Conservation (phyloP, 2,797 vertebrate genomes). For the Periophthalmus magnuspinnatus region DNA sequence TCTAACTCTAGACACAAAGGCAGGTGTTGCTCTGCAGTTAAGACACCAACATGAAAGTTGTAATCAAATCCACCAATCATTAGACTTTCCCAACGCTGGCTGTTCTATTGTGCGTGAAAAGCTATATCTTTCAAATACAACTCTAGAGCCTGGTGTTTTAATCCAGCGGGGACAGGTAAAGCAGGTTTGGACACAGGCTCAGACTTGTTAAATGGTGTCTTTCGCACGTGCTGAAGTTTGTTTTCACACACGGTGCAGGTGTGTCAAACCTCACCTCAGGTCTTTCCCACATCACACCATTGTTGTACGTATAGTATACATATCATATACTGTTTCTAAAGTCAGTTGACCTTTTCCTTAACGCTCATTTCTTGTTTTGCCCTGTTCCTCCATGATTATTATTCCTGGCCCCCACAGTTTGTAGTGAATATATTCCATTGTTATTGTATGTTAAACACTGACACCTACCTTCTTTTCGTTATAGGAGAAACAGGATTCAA, state of each 20-base stretch:
- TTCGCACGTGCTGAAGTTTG: conserved; percentile 44
- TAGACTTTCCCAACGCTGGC: conserved; percentile 3
- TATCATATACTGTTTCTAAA: conserved; percentile 8
- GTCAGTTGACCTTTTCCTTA: conserved; percentile 13
- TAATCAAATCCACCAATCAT: neutral
- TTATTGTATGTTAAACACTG: conserved; percentile 17
- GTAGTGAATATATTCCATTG: neutral
- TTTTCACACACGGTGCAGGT: conserved; percentile 34
- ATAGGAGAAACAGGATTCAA: conserved; percentile 90
- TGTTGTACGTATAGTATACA: conserved; percentile 12
- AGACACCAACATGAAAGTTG: conserved; percentile 5
- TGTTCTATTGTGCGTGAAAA: conserved; percentile 10
- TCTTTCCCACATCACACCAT: conserved; percentile 23
- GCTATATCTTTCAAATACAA: neutral
- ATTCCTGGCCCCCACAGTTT: neutral
- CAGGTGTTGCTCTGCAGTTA: conserved; percentile 12
- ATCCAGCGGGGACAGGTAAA: conserved; percentile 29
- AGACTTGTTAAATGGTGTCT: conserved; percentile 10
- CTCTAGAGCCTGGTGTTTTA: conserved; percentile 4
- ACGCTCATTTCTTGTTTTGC: conserved; percentile 4
- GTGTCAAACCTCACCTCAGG: conserved; percentile 32
- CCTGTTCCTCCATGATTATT: neutral
- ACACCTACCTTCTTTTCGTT: conserved; percentile 11
- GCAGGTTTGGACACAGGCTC: conserved; percentile 34
- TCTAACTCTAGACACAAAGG: conserved; percentile 11